Percentiles rank a stretch among this genome's conserved stretches.
Evolutionary conservation across 2,797 vertebrate genomes (phyloP).

Genomic region (Sarcophilus harrisii): DNA sequence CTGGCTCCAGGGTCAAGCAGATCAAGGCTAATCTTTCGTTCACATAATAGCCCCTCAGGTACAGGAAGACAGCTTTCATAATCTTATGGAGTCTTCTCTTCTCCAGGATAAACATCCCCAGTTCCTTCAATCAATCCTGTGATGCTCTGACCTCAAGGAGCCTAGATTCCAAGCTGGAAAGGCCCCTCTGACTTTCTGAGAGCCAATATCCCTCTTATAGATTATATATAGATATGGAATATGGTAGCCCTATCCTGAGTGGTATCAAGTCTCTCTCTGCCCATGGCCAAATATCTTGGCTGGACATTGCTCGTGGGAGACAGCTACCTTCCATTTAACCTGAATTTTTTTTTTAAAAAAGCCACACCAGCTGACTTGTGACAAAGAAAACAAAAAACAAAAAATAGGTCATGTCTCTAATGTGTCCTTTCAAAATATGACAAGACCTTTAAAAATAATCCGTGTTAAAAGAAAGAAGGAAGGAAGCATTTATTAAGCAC

Average conservation of each 20-base stretch:
- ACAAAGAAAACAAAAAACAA: not conserved
- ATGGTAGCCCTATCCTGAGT: not conserved
- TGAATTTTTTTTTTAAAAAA: not conserved
- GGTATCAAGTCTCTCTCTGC: not conserved
- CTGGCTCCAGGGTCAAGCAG: not conserved
- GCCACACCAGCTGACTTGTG: not conserved
- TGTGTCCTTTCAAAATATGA: not conserved
- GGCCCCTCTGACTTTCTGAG: not conserved
- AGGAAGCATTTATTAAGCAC: not conserved
- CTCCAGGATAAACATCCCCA: not conserved
- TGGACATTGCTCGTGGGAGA: not conserved
- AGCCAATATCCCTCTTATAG: not conserved
- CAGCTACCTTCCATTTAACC: not conserved
- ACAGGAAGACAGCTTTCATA: not conserved
- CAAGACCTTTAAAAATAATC: not conserved
- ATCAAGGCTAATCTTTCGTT: not conserved
- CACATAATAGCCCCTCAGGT: not conserved
- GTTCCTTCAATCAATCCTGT: not conserved
- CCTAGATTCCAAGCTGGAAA: not conserved
- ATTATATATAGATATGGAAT: not conserved
- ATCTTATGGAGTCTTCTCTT: not conserved
- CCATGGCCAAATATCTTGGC: not conserved
- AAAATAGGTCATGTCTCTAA: not conserved
- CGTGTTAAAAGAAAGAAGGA: not conserved
- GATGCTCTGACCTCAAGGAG: not conserved